These are phyloP conservation scores for Pluvianellus socialis DNA, from an alignment of 2,113 vertebrate species.

Conservation along the genomic window DNA sequence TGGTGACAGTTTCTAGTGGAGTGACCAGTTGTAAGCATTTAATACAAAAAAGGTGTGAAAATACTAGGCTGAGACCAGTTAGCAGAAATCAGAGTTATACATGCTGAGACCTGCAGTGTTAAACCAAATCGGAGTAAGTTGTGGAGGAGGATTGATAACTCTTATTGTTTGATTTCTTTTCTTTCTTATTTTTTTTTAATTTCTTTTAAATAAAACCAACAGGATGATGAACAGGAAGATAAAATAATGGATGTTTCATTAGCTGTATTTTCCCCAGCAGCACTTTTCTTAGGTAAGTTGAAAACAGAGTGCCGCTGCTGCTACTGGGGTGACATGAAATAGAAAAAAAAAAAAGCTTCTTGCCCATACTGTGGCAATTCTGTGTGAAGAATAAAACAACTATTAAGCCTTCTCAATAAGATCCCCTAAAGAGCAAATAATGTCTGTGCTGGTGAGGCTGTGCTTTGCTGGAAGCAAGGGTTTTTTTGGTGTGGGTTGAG, in stretches of 20 bases:
- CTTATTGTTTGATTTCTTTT: neutral
- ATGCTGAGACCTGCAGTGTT: constrained; percentile 82
- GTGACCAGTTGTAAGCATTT: constrained; percentile 82
- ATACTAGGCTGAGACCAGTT: constrained; percentile 83
- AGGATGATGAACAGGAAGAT: constrained; percentile 33
- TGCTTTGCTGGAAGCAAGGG: neutral
- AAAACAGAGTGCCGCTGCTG: neutral
- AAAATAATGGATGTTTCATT: constrained; percentile 41
- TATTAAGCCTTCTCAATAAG: constrained; percentile 1
- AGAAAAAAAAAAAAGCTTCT: neutral
- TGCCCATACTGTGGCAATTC: neutral
- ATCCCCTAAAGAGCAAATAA: neutral
- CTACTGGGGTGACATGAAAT: neutral
- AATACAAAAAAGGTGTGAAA: constrained; percentile 87
- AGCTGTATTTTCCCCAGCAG: constrained; percentile 9
- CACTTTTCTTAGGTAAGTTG: neutral
- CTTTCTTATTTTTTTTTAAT: neutral
- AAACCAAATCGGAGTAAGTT: constrained; percentile 76
- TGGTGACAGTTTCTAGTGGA: constrained; percentile 74
- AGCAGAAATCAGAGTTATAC: constrained; percentile 84
- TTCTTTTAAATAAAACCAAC: neutral
- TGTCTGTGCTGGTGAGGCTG: neutral
- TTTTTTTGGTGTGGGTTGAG: neutral
- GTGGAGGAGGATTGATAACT: constrained; percentile 77
- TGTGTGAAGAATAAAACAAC: neutral